A percentile compares a stretch with the other conserved stretches of the same genome.
phyloP scores from a whole-genome alignment of 2,888 invertebrate species.

The Cetonia aurata region DNA sequence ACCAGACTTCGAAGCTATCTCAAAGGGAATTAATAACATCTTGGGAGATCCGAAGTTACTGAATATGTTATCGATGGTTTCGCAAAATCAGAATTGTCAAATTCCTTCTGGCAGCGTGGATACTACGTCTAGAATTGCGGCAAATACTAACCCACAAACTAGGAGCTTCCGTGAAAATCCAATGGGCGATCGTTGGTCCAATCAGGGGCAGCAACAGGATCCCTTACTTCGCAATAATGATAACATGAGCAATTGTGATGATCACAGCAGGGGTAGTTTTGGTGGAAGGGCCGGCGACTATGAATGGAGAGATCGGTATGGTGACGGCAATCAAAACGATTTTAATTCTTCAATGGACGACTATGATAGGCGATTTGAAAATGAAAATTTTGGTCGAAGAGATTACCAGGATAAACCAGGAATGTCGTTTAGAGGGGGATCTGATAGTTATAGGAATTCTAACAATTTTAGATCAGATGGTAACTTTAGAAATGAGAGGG shows the following conservation, averaged over 20 bases:
- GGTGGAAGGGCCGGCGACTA: slow-evolving; percentile 42
- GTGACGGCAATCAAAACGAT: slow-evolving; percentile 32
- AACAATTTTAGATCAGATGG: slow-evolving; percentile 35
- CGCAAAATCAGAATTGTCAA: slow-evolving; percentile 59
- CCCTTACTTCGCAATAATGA: slow-evolving; percentile 32
- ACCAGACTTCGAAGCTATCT: slow-evolving; percentile 72
- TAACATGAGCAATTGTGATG: slow-evolving; percentile 59
- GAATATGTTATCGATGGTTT: slow-evolving; percentile 70
- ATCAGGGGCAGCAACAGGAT: slow-evolving; percentile 51
- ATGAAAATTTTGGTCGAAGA: slow-evolving; percentile 42
- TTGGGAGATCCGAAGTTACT: slow-evolving; percentile 75
- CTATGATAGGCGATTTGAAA: slow-evolving; percentile 32
- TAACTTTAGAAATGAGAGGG: slow-evolving; percentile 39
- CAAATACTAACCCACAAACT: slow-evolving; percentile 17
- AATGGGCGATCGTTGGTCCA: slow-evolving; percentile 47
- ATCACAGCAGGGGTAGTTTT: slow-evolving; percentile 62
- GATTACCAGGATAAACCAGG: slow-evolving; percentile 44
- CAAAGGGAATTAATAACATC: slow-evolving; percentile 73
- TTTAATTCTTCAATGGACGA: slow-evolving; percentile 40
- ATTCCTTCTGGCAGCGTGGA: slow-evolving; percentile 59
- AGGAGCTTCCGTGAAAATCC: slow-evolving; percentile 47
- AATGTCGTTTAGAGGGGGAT: slow-evolving; percentile 18
- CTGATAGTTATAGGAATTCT: slow-evolving; percentile 22
- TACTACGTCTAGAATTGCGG: slow-evolving; percentile 45
- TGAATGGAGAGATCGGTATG: slow-evolving; percentile 34